Evolutionary conservation across 2,797 vertebrate species (phyloP), one percentile per base, ranked within the genome.

Genomic region (Bryconaethiops microstoma): DNA sequence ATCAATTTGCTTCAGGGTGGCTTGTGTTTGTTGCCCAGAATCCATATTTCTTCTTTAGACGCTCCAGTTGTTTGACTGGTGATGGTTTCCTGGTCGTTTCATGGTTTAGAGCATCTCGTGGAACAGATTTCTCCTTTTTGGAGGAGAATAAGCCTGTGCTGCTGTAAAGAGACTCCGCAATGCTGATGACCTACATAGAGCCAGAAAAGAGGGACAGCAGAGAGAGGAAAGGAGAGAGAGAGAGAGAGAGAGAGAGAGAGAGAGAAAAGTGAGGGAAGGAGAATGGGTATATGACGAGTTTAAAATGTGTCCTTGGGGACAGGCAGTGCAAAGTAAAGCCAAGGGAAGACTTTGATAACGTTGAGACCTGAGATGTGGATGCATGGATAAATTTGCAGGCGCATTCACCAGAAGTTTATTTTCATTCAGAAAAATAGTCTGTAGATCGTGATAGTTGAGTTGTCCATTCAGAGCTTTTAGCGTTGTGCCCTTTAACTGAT

Each of bases 161-260:
- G 65, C 80, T 80, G 71, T 81, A 70, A 67, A 79, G 71, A 84
- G 74, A 81, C 67, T 78, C 73, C 77, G 80, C 81, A 77, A 82
- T 86, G 83, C 78, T 76, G 83, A 87, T 87, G 85, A 85, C 87
- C 87, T 85, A 88, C 78, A 85, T 88, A 86, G 84, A 83, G 71
- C 55, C 68, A 71, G 17, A 80, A 57, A 80, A 75, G 80, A n/a
- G 60, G n/a, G 77, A 39, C 42, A 64, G 67, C 45, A 77, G 80
- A 16, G 54, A n/a, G 74, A 48, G 45, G 67, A 67, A 48, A 2
- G 52, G 48, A 57, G 35, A 64, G 78, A 68, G n/a, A n/a, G n/a
- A n/a, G n/a, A n/a, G n/a, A n/a, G n/a, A n/a, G n/a, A n/a, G n/a
- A n/a, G n/a, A n/a, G n/a, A n/a, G n/a, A n/a, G n/a, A n/a, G n/a